Evolutionary conservation across 2,888 invertebrate genomes (phyloP), one percentile per base, ranked within the genome.

Genomic region (Leptinotarsa rubiginosa): DNA sequence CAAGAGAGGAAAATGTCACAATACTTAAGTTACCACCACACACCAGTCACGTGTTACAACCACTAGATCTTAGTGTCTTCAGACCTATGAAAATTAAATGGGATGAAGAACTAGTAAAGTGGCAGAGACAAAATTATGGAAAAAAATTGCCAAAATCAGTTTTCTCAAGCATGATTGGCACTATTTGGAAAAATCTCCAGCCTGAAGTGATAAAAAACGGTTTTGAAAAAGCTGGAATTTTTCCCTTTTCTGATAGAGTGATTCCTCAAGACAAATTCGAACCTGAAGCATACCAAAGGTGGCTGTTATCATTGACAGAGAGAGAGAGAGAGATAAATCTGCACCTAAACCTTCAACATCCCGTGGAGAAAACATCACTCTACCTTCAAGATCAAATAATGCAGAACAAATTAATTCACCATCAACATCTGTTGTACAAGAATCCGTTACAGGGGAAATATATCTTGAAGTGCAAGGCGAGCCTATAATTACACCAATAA

Each of bases 41-140:
- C 66, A 73, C 81, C 18, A 79, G 77, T 65, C 82, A 83, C 71
- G 16, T 79, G 5, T 74, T 84, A 47, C 83, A 83, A 69, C 83
- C 82, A 31, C 72, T 83, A 31, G 83, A 49, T 82, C 72, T 81
- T 15, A 65, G 78, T 25, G 83, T 83, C 25, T 82, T 83, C 65
- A 81, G 79, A 73, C 69, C 80, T 66, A 10, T 75, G 22, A 77
- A 79, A 78, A 69, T 74, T 49, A 69, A 68, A 47, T 79, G 80
- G 79, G 78, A 79, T 69, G 73, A 76, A 54, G 75, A 77, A 65
- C 73, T 81, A 49, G 69, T 77, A 68, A 70, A 65, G 31, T 80
- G 78, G 79, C 77, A 79, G 70, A 65, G 78, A 52, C 70, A 74
- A 65, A 77, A 78, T 69, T 50, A 72, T 47, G 77, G 79, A 54